phyloP scores from a whole-genome alignment of 1,140 invertebrate species.

The Gonatopus flavifemur region DNA sequence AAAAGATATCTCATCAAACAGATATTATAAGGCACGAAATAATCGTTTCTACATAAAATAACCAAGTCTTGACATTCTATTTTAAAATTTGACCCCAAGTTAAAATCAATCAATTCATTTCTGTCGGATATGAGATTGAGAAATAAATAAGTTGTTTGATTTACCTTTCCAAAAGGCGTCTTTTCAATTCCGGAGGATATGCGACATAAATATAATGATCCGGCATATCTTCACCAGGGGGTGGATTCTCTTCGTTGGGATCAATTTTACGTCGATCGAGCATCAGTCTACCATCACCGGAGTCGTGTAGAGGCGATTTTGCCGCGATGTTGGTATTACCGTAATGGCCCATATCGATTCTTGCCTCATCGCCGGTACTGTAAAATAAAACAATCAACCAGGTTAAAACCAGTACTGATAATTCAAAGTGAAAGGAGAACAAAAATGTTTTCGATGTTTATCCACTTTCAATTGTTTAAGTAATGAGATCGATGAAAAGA shows the following conservation, averaged over 20 bases:
- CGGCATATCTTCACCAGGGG: conserved; percentile 43
- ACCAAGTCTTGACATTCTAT: conserved; percentile 47
- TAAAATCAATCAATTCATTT: too few relatives aligned
- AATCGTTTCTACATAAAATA: conserved; percentile 7
- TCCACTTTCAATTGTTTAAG: too few relatives aligned
- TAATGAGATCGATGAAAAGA: not conserved
- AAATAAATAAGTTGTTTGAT: too few relatives aligned
- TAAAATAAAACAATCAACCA: conserved; percentile 3
- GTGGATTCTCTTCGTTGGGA: conserved; percentile 46
- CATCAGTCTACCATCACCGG: conserved; percentile 48
- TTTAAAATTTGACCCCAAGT: conserved; percentile 23
- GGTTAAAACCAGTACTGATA: not conserved
- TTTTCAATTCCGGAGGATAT: conserved; percentile 81
- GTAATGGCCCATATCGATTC: conserved; percentile 46
- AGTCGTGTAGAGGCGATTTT: conserved; percentile 49
- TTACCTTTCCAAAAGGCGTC: conserved; percentile 78
- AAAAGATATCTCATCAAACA: too few relatives aligned
- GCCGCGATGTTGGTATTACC: conserved; percentile 36
- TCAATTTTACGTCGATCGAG: conserved; percentile 58
- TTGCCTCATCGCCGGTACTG: conserved; percentile 44
- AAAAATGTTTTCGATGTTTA: not conserved
- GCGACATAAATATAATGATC: conserved; percentile 84
- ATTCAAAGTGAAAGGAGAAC: not conserved
- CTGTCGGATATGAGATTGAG: too few relatives aligned
- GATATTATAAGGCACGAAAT: too few relatives aligned